Base-by-base conservation (phyloP, 2,797 vertebrate genomes). In the Pangasius mekongensis region DNA sequence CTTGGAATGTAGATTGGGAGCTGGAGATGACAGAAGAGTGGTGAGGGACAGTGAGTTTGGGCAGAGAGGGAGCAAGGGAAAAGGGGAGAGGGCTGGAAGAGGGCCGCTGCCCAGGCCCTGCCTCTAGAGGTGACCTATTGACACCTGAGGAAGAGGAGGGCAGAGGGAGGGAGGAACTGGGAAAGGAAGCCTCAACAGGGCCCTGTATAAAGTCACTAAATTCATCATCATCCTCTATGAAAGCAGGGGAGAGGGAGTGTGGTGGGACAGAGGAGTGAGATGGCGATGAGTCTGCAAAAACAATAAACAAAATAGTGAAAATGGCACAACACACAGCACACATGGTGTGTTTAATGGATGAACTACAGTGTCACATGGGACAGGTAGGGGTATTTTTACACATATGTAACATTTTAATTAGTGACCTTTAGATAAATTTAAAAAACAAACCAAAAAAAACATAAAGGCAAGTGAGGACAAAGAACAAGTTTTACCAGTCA, bases 161-260 rank as follows among this genome's bases (percentile, higher is more conserved):
- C 91, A 91, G 83, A 91, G 86, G 89, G 83, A 94, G 91, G 89
- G 93, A 91, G 93, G 93, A 92, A 92, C 91, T 92, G 89, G 94
- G 94, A 76, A 90, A 94, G 93, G 96, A 95, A 92, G 89, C 90
- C 87, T 97, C 97, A 94, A 96, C 89, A 24, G 98, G 96, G 89
- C 98, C 98, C 94, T 98, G 98, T 93, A 99, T 96, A 98, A 99
- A 99, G 96, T 98, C 98, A 97, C 97, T 99, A 98, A 99, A 99
- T 91, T 98, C 98, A 66, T 98, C 98, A 94, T 97, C 95, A 88
- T 96, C 97, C 91, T 97, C 96, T 18, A 96, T 95, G 94, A 98
- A 95, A 96, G 97, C 93, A 93, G 96, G 94, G 94, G 96, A 97
- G 94, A 95, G 92, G 95, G 96, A 96, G 96, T 92, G 95, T 97